Evolutionary conservation across 2,888 invertebrate genomes (phyloP).

Genomic region (Drosophila prostipennis): DNA sequence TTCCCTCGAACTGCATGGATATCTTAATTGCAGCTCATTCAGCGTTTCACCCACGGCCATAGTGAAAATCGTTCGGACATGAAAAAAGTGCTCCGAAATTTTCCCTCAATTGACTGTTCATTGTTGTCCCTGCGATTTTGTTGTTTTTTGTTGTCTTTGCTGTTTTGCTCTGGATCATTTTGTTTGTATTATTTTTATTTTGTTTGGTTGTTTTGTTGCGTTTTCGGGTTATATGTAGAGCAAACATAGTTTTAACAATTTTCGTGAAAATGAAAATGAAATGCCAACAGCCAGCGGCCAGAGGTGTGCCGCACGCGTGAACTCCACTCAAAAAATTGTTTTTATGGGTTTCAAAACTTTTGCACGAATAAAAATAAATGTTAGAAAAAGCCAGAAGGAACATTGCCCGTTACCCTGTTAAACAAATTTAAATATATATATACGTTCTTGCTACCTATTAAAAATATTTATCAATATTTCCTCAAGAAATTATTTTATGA

Average conservation of each 20-base stretch:
- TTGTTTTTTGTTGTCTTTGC: conserved; percentile 5
- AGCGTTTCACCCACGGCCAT: conserved; percentile 10
- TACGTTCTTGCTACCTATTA: too few species aligned
- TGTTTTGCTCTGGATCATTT: conserved; percentile 9
- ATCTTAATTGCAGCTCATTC: conserved; percentile 35
- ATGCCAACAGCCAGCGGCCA: conserved; percentile 60
- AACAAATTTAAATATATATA: too few species aligned
- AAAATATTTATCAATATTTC: background rate
- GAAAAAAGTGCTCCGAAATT: conserved; percentile 7
- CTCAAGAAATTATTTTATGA: background rate
- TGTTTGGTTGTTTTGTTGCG: conserved; percentile 51
- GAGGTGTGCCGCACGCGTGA: conserved; percentile 25
- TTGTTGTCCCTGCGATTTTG: conserved; percentile 2
- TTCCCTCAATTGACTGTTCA: conserved; percentile 31
- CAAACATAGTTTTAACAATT: conserved; percentile 68
- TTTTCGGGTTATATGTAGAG: conserved; percentile 48
- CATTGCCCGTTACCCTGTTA: too few species aligned
- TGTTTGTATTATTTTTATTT: conserved; percentile 32
- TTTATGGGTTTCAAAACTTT: background rate
- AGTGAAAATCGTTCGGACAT: conserved; percentile 10
- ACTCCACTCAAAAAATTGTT: conserved; percentile 5
- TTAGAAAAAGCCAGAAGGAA: too few species aligned
- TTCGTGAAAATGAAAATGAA: conserved; percentile 68
- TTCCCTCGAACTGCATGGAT: background rate
- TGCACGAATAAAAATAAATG: background rate